Evolutionary conservation across 2,113 vertebrate genomes (phyloP), one percentile per base, ranked within the genome.

Genomic region (Calypte anna): DNA sequence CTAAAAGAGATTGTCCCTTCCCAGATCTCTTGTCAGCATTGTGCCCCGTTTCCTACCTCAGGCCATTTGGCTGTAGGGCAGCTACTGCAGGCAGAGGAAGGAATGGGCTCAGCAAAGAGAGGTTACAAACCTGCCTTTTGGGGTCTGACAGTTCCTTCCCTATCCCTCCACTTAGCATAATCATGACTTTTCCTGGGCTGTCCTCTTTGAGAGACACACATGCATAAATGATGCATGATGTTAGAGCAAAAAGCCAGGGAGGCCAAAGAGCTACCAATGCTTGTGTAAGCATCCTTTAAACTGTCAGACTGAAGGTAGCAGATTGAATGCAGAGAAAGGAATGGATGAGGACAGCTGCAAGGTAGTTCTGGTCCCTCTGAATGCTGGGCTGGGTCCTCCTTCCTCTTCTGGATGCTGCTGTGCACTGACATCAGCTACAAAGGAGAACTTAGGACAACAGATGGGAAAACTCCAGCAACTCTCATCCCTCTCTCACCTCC

Each of bases 381-480:
- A 24, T 70, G 22, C 3, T 72, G 76, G 30, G 38, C 28, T 86
- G 77, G 33, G 53, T 91, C 15, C 13, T 94, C 23, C 25, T 27
- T 19, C 21, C n/a, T 46, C 25, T 64, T 64, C 50, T 48, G 67
- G 31, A 30, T 72, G 44, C 51, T 82, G 79, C 74, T 67, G n/a
- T 83, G 50, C 57, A 79, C 7, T 16, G 46, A 58, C 58, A 74
- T 64, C 82, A 91, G 61, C 91, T 87, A 84, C 84, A 91, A 82
- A 81, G 55, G 44, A 91, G 78, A 84, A 91, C 54, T 84, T 91
- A 59, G 80, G 83, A 86, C 28, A 94, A 44, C 6, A 84, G 40
- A 69, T 27, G 40, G 82, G 82, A 90, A 76, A 54, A 84, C 82
- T 97, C 83, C n/a, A 50, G 69, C 69, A 88, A 77, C 43, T 69